Percentiles rank a stretch among this genome's conserved stretches.
Conservation (phyloP, 2,888 invertebrate genomes). For the Caradrina clavipalpis region DNA sequence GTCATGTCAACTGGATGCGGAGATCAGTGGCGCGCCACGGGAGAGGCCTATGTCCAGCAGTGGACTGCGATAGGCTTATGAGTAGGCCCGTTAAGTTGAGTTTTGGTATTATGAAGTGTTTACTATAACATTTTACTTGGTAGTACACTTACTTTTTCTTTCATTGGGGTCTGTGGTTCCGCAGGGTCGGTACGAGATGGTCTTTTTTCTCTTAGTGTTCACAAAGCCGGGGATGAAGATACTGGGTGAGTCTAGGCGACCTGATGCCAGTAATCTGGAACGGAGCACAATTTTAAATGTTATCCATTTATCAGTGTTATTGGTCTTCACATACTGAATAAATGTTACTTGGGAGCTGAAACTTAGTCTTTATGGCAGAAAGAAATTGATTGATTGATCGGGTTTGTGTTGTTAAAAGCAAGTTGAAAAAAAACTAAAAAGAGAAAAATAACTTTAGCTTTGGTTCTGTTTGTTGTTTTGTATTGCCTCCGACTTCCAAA, state of each 20-base stretch:
- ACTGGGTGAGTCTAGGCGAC: slow-evolving; percentile 94
- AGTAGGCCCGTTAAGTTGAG: too few species aligned
- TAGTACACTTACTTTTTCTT: slow-evolving; percentile 83
- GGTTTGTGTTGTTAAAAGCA: too few species aligned
- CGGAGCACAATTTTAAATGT: not conserved
- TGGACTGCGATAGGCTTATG: too few species aligned
- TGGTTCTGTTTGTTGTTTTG: too few species aligned
- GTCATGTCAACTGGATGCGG: too few species aligned
- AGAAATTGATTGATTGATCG: too few species aligned
- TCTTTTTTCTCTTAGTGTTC: slow-evolving; percentile 93
- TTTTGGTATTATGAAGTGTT: too few species aligned
- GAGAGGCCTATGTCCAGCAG: too few species aligned
- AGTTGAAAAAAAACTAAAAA: too few species aligned
- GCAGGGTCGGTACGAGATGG: slow-evolving; percentile 94
- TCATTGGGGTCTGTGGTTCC: slow-evolving; percentile 94
- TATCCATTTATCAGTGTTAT: not conserved
- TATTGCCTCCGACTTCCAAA: too few species aligned
- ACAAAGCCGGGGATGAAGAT: slow-evolving; percentile 95
- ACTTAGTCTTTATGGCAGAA: not conserved
- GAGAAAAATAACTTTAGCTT: too few species aligned
- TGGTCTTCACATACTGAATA: not conserved
- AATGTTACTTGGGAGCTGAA: not conserved
- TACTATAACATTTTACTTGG: not conserved
- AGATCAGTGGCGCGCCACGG: too few species aligned
- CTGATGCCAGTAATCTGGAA: slow-evolving; percentile 92